phyloP scores from a whole-genome alignment of 2,888 invertebrate genomes.

The Cybosia mesomella region DNA sequence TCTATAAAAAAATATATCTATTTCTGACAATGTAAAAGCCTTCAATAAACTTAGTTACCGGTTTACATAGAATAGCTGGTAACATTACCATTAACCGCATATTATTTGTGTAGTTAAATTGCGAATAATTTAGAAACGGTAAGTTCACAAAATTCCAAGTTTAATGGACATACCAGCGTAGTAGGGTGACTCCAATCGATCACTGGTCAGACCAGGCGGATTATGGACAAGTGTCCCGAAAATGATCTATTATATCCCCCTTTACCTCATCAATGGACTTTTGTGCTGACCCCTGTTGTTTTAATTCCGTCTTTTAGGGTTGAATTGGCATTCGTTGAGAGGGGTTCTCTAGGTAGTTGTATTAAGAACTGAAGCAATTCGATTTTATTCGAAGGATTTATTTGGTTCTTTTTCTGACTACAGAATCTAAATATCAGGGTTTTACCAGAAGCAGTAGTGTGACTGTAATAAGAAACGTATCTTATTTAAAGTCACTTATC shows the following conservation, averaged over 20 bases:
- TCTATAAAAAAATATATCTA: too few relatives aligned
- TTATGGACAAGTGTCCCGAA: conserved; percentile 84
- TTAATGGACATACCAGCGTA: conserved; percentile 69
- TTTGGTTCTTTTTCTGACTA: not conserved
- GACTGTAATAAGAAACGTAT: too few relatives aligned
- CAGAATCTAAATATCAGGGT: not conserved
- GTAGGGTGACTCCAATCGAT: conserved; percentile 59
- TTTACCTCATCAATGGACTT: conserved; percentile 84
- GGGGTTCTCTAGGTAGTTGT: conserved; percentile 25
- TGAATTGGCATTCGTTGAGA: conserved; percentile 58
- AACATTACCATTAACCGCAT: conserved; percentile 30
- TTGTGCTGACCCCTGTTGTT: conserved; percentile 80
- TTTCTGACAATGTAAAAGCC: not conserved
- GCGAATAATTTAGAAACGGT: conserved; percentile 37
- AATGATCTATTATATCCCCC: conserved; percentile 85
- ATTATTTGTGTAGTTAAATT: conserved; percentile 35
- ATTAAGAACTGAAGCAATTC: conserved; percentile 15
- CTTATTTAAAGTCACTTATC: not conserved
- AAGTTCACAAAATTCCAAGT: conserved; percentile 44
- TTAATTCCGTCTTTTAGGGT: conserved; percentile 82
- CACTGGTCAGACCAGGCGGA: conserved; percentile 69
- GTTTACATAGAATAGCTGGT: conserved; percentile 19
- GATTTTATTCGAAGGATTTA: not conserved
- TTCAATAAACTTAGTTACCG: conserved; percentile 22
- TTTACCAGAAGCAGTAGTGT: not conserved